Conservation (phyloP, 2,888 invertebrate species). For the Hartigia nigra region DNA sequence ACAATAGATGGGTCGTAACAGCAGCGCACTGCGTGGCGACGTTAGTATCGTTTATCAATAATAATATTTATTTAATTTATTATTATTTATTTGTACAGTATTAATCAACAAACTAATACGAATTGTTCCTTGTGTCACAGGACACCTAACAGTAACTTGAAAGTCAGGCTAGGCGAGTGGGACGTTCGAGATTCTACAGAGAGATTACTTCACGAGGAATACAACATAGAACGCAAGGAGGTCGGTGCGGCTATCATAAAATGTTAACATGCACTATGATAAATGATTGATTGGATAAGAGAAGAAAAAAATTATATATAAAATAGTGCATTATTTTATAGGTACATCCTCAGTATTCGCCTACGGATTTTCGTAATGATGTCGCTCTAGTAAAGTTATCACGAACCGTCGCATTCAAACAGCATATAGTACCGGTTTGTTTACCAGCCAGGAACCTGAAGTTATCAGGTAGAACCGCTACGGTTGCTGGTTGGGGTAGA, state of each 20-base stretch:
- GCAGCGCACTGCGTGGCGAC: slow-evolving; percentile 93
- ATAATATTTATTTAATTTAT: background rate
- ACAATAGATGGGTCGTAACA: slow-evolving; percentile 91
- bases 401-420: slow-evolving; percentile 85
- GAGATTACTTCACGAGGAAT: slow-evolving; percentile 87
- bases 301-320: too few species aligned
- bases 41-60: slow-evolving; percentile 70
- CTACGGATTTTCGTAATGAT: slow-evolving; percentile 91
- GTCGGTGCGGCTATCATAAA: slow-evolving; percentile 58
- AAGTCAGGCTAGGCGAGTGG: slow-evolving; percentile 92
- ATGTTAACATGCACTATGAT: too few species aligned
- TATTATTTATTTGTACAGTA: slow-evolving; percentile 6
- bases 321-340: slow-evolving; percentile 31
- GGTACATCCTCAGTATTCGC: slow-evolving; percentile 89
- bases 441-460: slow-evolving; percentile 83
- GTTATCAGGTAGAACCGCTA: slow-evolving; percentile 87
- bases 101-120: slow-evolving; percentile 5
- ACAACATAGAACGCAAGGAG: slow-evolving; percentile 87
- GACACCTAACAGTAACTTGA: slow-evolving; percentile 87
- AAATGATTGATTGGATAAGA: too few species aligned
- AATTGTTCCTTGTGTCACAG: slow-evolving; percentile 67
- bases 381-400: slow-evolving; percentile 86
- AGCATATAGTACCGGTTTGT: slow-evolving; percentile 93
- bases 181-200: slow-evolving; percentile 89
- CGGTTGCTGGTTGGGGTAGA: slow-evolving; percentile 93